Percentiles rank a stretch among this genome's conserved stretches.
Evolutionary conservation across 35 echinoderm and acorn worm genomes (phyloP).

Genomic region (Anneissia japonica): DNA sequence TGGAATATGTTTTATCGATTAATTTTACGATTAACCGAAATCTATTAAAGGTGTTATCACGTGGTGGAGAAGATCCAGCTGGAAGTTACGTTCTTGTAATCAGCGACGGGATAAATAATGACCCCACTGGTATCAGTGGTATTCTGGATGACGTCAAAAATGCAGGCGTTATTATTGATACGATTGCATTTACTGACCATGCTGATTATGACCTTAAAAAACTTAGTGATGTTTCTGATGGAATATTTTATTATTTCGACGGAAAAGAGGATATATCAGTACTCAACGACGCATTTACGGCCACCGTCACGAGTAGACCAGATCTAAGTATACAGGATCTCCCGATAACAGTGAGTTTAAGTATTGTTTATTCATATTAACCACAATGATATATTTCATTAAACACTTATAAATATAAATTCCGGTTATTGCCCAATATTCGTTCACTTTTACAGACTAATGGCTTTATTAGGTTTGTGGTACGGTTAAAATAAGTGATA

Average conservation of each 20-base stretch:
- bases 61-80: conserved; percentile 2
- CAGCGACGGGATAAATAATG: conserved; percentile 44
- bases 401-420: too few species aligned
- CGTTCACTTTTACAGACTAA: too few species aligned
- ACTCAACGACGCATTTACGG: conserved; percentile 36
- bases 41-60: conserved; percentile 15
- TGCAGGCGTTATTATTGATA: conserved; percentile 65
- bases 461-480: too few species aligned
- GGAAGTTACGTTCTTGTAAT: conserved; percentile 53
- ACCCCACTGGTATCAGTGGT: conserved; percentile 20
- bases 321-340: conserved; percentile 9
- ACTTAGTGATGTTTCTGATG: conserved; percentile 7
- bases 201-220: conserved; percentile 14
- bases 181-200: conserved; percentile 34
- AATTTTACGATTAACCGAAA: too few species aligned
- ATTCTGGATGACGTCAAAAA: conserved; percentile 32
- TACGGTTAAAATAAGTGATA: too few species aligned
- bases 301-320: conserved; percentile 27
- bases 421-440: too few species aligned
- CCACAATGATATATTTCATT: too few species aligned
- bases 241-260: conserved; percentile 17
- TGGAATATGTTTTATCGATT: too few species aligned
- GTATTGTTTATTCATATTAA: not conserved
- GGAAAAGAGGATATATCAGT: conserved; percentile 4
- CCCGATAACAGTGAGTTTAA: conserved; percentile 1